Evolutionary conservation across 1,140 invertebrate species (phyloP).

Genomic region (Ostrea denselamellosa): DNA sequence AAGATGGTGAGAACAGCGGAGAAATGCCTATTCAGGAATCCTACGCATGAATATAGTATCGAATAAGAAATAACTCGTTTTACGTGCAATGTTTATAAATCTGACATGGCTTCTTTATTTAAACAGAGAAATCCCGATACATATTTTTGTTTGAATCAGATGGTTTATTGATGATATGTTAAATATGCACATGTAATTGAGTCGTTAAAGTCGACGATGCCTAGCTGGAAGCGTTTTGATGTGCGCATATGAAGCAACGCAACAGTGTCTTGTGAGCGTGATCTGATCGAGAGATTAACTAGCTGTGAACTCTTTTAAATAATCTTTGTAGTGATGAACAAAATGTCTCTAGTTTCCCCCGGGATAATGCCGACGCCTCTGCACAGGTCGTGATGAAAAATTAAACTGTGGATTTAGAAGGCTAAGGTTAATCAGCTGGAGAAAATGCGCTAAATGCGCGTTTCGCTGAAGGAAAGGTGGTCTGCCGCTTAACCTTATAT

Average conservation of each 20-base stretch:
- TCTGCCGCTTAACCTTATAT: neutral
- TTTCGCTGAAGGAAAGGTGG: neutral
- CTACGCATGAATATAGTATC: no score
- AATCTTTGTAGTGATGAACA: neutral
- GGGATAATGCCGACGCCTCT: neutral
- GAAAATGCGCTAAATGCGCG: neutral
- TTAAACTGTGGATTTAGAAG: neutral
- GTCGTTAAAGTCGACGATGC: neutral
- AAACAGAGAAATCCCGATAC: no score
- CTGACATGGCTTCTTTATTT: no score
- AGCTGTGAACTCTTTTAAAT: neutral
- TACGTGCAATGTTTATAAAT: no score
- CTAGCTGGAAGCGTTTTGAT: neutral
- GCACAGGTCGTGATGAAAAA: neutral
- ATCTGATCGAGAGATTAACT: neutral
- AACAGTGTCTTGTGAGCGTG: neutral
- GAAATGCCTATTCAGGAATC: no score
- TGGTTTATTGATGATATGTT: no score
- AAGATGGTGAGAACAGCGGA: no score
- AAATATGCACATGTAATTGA: neutral
- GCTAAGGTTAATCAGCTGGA: constrained; percentile 19
- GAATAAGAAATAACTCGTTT: no score
- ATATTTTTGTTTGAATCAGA: no score
- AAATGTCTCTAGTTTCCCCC: neutral
- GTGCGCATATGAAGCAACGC: neutral